A percentile compares a stretch with the other conserved stretches of the same genome.
These are phyloP conservation scores for Trogon surrucura DNA, from an alignment of 2,113 vertebrate species.

Conservation along the genomic window DNA sequence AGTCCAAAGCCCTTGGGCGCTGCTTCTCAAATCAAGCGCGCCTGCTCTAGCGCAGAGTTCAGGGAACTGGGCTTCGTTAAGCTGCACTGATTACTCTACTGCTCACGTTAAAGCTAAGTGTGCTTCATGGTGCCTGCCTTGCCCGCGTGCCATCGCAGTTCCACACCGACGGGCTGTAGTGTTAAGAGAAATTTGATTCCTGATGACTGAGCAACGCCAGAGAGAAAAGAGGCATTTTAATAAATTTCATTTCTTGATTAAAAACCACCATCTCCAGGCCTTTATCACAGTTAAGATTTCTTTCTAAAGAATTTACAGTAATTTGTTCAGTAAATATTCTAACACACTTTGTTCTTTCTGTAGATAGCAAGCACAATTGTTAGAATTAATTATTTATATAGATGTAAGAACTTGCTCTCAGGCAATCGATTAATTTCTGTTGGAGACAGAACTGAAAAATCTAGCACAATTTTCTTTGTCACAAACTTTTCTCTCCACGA, in stretches of 20 bases:
- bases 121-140: not conserved
- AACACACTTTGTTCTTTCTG: not conserved
- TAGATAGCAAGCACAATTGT: not conserved
- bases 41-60: not conserved
- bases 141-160: rapidly evolving
- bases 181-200: not conserved
- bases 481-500: not conserved
- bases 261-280: not conserved
- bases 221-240: not conserved
- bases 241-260: not conserved
- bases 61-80: not conserved
- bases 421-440: not conserved
- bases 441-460: not conserved
- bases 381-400: not conserved
- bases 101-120: not conserved
- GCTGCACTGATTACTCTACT: not conserved
- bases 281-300: not conserved
- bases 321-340: not conserved
- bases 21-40: not conserved
- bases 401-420: not conserved
- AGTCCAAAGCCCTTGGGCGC: not conserved
- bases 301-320: not conserved
- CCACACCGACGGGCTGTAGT: not conserved
- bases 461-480: not conserved
- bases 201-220: not conserved